Evolutionary conservation across 2,888 invertebrate genomes (phyloP), one percentile per base, ranked within the genome.

Genomic region (Leptinotarsa haldemani): DNA sequence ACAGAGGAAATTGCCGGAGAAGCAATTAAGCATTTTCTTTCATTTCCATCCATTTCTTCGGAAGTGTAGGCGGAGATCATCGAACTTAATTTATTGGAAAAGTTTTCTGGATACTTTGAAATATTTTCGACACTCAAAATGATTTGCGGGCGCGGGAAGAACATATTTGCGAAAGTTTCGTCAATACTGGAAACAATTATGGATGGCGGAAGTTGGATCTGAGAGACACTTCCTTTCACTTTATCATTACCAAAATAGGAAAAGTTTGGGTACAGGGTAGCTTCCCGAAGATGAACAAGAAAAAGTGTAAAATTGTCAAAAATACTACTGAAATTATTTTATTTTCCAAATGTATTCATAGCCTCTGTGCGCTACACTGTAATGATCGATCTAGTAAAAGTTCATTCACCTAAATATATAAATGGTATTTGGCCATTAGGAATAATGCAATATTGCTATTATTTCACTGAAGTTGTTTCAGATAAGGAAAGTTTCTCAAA

Each of bases 41-140:
- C 61, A 61, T 61, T 61, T 61, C 25, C 30, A 30, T 30, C 25
- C 30, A 61, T 61, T 61, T 30, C 30, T 15, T 15, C 15, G 16
- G 4, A 7, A 30, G 61, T 56, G 61, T 61, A 7, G 61, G 61
- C 25, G 15, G 16, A 15, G 61, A 61, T 58, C 58, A 58, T 58
- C 22, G 58, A 58, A 58, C 58, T 58, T 58, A 58, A 58, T 61
- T 61, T 61, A 61, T 61, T 61, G 61, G 61, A 61, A 30, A 61
- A 61, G 61, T 61, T 61, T 16, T n/a, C 30, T 30, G 15, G 61
- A 56, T n/a, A 61, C 30, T 61, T 30, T n/a, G 61, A 22, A 56
- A 56, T 56, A 22, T 56, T 56, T 56, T 9, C 56, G 20, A 15
- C 3, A 20, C 56, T 56, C 15, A 20, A 15, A 20, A 56, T 56